These are phyloP conservation scores for Phainopepla nitens DNA, from an alignment of 2,113 vertebrate species.

Conservation along the genomic window DNA sequence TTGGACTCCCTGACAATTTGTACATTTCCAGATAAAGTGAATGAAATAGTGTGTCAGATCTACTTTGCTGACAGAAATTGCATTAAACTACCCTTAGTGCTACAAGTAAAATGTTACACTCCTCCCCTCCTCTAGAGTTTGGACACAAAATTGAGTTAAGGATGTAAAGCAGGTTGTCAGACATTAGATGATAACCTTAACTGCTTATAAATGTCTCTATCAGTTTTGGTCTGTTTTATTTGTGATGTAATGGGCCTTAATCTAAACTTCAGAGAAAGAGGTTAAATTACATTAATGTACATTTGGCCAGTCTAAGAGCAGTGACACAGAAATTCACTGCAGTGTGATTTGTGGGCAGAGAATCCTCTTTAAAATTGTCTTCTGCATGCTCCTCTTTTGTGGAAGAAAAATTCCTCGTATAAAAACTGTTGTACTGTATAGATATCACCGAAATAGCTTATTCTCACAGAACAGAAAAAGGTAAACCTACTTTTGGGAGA, in stretches of 20 bases:
- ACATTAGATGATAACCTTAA: neutral
- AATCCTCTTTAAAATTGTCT: neutral
- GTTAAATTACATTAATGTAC: constrained; percentile 16
- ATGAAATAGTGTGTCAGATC: neutral
- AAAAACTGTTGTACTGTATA: neutral
- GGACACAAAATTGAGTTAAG: neutral
- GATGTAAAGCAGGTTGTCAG: constrained; percentile 7
- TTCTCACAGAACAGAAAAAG: neutral
- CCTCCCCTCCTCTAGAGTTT: neutral
- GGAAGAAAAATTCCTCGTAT: neutral
- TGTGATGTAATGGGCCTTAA: neutral
- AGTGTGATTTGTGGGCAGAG: neutral
- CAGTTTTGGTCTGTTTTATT: neutral
- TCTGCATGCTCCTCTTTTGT: neutral
- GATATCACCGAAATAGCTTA: neutral
- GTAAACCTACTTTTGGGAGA: neutral
- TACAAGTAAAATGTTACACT: neutral
- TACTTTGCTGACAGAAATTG: neutral
- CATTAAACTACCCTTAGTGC: neutral
- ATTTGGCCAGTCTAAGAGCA: neutral
- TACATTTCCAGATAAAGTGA: neutral
- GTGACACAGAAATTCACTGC: neutral
- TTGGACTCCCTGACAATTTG: neutral
- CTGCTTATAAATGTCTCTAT: constrained; percentile 11
- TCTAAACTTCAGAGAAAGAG: constrained; percentile 19